Base-by-base conservation (phyloP, 2,113 vertebrate species). In the Aix galericulata region DNA sequence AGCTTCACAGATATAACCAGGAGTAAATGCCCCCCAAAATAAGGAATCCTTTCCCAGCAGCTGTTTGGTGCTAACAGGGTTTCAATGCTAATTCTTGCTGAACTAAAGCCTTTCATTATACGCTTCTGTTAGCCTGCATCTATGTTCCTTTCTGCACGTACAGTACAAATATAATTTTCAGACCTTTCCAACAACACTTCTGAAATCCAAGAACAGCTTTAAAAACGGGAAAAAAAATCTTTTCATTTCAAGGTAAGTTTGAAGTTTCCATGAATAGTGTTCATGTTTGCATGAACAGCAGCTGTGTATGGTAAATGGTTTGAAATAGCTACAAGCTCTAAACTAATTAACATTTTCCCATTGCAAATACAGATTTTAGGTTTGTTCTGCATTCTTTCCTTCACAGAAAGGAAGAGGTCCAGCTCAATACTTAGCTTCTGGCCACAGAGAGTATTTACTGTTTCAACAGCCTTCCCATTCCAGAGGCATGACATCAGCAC, bases 311-410 rank as follows among this genome's bases (percentile, higher is more conserved):
- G 96, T 90, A 97, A 95, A 97, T 77, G 91, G 95, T 97, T 73
- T 96, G 96, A 94, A 96, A 96, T 21, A 95, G 96, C 94, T 93
- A 86, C 89, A 91, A 97, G 94, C 82, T 77, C 94, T 95, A 95
- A 97, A 96, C 91, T 98, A 98, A 98, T 98, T 97, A 96, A 96
- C 95, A 95, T 94, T 97, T 94, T 93, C 91, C 87, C 90, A 97
- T 76, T 97, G 94, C 96, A 97, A 96, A 97, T 96, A 97, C 86
- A 97, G 62, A 93, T 96, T 96, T 95, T 95, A 92, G 93, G 95
- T 96, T 97, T 96, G 96, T 94, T 97, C 96, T 95, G 96, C 95
- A 95, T 97, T 97, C 97, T 94, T 97, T 94, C 94, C 95, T 94
- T 92, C 31, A 60, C 86, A 96, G 95, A 94, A 95, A 97, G 97